Evolutionary conservation across 2,797 vertebrate species (phyloP), one percentile per base, ranked within the genome.

Genomic region (Selene dorsalis): DNA sequence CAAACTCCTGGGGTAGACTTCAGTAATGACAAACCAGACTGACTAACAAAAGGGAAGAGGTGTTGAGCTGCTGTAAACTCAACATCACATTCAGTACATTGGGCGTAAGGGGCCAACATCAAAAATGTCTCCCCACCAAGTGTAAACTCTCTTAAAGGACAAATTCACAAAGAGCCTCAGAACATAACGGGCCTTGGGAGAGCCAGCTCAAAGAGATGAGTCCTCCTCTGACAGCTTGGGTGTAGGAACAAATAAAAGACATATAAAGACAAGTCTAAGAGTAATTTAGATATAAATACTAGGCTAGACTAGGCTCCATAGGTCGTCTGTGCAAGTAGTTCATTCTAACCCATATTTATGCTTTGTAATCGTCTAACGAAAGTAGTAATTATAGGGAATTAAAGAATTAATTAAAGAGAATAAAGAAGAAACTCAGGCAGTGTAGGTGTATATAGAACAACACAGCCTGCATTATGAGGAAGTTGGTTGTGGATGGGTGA

Each of bases 1-100:
- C 28, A 52, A 58, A 65, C 28, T 79, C 38, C 18, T 84, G 77
- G 84, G 80, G 86, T 64, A 48, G 75, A 80, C 71, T 72, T 76
- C 57, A n/a, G 3, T 59, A 24, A 17, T 63, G 14, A 64, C 48
- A 66, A 73, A 69, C 22, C 30, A 14, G 39, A 62, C n/a, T n/a
- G n/a, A n/a, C n/a, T n/a, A n/a, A 39, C 13, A 35, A 52, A 59
- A 43, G 2, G 5, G 16, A 35, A n/a, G 56, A 4, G 13, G 3
- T 50, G 24, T 20, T 52, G 16, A 18, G 17, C 38, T 43, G 0
- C 7, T 65, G 4, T 41, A 47, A 61, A 1, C 13, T 43, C 6
- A 18, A 16, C 20, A 13, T 57, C 18, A 41, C 9, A 62, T 22
- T 4, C 30, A 48, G 1, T 55, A 38, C n/a, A 0, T 10, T 13